Conservation (phyloP, 2,113 vertebrate genomes). For the Aspidoscelis tigris region DNA sequence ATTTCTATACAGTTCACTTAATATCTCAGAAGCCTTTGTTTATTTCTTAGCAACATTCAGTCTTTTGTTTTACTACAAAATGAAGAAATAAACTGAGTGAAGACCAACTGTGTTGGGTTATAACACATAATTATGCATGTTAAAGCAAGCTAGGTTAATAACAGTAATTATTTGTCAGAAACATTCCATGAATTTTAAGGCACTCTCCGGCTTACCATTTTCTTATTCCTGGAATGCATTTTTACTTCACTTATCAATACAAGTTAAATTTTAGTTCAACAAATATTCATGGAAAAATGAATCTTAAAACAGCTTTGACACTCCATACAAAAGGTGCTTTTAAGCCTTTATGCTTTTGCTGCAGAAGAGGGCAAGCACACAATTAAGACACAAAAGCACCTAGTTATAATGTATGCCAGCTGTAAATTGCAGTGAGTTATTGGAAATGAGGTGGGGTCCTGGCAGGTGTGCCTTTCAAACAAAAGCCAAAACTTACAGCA, state of each 20-base stretch:
- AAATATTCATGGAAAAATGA: neutral
- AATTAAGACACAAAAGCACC: neutral
- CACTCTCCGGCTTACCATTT: constrained; percentile 5
- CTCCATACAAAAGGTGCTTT: neutral
- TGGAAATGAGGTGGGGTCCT: neutral
- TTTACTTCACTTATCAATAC: constrained; percentile 4
- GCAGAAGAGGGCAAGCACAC: neutral
- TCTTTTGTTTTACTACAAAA: constrained; percentile 11
- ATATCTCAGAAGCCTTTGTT: neutral
- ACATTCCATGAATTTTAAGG: constrained; percentile 29
- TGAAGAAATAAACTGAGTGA: constrained; percentile 26
- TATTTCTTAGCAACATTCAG: neutral
- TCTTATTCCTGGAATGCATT: constrained; percentile 2
- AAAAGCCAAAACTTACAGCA: too few relatives aligned
- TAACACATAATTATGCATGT: constrained; percentile 25
- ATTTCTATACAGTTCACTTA: neutral
- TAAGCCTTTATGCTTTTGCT: neutral
- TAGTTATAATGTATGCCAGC: neutral
- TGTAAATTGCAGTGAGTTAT: neutral
- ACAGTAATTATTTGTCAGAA: constrained; percentile 23
- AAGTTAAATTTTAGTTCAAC: constrained; percentile 4
- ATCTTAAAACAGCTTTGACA: neutral
- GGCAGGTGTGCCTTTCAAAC: neutral
- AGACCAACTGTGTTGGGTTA: constrained; percentile 5
- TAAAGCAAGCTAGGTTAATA: constrained; percentile 17